Conservation (phyloP, 1,140 invertebrate genomes). For the Colletes latitarsis region DNA sequence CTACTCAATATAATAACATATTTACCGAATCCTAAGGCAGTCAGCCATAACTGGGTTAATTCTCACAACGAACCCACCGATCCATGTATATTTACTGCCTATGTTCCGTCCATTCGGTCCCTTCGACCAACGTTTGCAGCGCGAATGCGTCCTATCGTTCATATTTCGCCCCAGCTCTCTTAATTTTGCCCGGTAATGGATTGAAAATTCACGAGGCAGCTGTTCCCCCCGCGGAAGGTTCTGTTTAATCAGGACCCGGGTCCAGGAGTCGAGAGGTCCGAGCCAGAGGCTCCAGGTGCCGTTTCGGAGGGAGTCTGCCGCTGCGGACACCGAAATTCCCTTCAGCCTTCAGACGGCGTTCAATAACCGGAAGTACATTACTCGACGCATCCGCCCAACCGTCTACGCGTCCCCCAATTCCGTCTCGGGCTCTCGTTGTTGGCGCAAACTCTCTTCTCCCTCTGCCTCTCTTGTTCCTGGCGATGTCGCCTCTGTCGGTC, state of each 20-base stretch:
- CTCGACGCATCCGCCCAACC: slow-evolving; percentile 73
- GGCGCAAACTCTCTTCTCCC: slow-evolving; percentile 12
- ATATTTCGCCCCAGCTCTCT: background rate
- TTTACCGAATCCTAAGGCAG: too few relatives aligned
- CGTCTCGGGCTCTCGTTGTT: slow-evolving; percentile 58
- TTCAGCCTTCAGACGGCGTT: slow-evolving; percentile 70
- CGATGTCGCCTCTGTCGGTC: slow-evolving; percentile 24
- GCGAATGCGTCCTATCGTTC: too few relatives aligned
- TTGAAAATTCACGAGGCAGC: slow-evolving; percentile 19
- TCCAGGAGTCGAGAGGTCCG: slow-evolving; percentile 44
- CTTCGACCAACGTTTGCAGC: too few relatives aligned
- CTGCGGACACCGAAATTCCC: slow-evolving; percentile 50
- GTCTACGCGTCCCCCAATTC: slow-evolving; percentile 69
- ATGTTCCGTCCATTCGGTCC: too few relatives aligned
- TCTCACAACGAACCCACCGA: too few relatives aligned
- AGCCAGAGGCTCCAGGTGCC: slow-evolving; percentile 48
- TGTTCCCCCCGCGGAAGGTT: slow-evolving; percentile 27
- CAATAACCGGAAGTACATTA: slow-evolving; percentile 75
- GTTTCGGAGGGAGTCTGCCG: slow-evolving; percentile 41
- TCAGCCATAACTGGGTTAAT: too few relatives aligned
- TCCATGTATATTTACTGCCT: too few relatives aligned
- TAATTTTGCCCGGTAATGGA: slow-evolving; percentile 22
- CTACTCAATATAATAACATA: too few relatives aligned
- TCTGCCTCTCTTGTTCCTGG: slow-evolving; percentile 4
- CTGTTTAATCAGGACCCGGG: slow-evolving; percentile 60